These are phyloP conservation scores for Pteronotus mesoamericanus DNA, from an alignment of 2,797 vertebrate genomes.

Conservation along the genomic window DNA sequence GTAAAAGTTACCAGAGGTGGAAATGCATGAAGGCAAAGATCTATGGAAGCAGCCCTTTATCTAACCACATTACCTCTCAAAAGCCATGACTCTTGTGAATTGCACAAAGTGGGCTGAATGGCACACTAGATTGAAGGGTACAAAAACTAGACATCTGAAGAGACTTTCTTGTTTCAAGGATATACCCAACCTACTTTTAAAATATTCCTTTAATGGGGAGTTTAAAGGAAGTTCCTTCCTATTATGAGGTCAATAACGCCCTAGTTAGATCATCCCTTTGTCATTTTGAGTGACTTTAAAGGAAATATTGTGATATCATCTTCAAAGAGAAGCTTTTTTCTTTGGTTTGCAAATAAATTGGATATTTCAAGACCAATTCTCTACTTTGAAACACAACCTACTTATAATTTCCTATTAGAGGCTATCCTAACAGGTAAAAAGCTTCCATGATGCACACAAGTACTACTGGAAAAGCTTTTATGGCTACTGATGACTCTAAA, in stretches of 20 bases:
- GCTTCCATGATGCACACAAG: conserved; percentile 21
- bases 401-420: conserved; percentile 54
- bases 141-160: conserved; percentile 66
- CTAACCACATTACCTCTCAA: not conserved
- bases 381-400: conserved; percentile 60
- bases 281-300: conserved; percentile 58
- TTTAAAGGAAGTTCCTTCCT: conserved; percentile 78
- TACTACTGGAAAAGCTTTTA: conserved; percentile 36
- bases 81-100: conserved; percentile 25
- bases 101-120: not conserved
- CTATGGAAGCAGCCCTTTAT: conserved; percentile 18
- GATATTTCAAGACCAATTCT: conserved; percentile 63
- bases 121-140: conserved; percentile 36
- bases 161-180: conserved; percentile 69
- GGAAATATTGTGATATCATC: conserved; percentile 59
- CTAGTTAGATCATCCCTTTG: conserved; percentile 74
- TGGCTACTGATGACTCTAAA: conserved; percentile 43
- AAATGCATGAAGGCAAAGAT: conserved; percentile 24
- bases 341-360: conserved; percentile 77
- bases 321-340: conserved; percentile 51
- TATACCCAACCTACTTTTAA: conserved; percentile 76
- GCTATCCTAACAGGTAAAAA: conserved; percentile 46
- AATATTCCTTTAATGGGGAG: conserved; percentile 56
- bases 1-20: conserved; percentile 42
- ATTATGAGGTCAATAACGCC: conserved; percentile 66